Percentiles rank a stretch among this genome's conserved stretches.
These are phyloP conservation scores for Hyalella azteca DNA, from an alignment of 2,888 invertebrate genomes.

Conservation along the genomic window DNA sequence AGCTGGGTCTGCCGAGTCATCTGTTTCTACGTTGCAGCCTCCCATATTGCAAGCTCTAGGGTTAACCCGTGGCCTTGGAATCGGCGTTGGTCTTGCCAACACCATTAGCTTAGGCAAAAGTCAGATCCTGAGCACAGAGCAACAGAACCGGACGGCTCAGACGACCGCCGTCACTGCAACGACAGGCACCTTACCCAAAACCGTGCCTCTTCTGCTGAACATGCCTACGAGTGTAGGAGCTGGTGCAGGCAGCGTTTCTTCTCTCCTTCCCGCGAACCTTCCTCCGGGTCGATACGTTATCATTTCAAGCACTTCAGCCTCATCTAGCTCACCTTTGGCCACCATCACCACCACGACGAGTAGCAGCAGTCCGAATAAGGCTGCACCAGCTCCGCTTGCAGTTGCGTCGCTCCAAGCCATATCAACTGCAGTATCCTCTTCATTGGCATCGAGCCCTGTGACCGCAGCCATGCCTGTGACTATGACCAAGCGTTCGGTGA, in stretches of 20 bases:
- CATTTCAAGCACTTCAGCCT: conserved; percentile 48
- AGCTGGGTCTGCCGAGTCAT: not conserved
- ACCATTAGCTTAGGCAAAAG: conserved; percentile 15
- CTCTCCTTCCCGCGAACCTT: conserved; percentile 54
- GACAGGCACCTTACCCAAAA: conserved; percentile 27
- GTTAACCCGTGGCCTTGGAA: conserved; percentile 15
- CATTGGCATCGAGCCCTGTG: not conserved
- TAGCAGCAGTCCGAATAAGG: not conserved
- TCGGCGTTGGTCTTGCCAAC: conserved; percentile 23
- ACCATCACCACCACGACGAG: conserved; percentile 50
- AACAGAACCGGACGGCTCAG: conserved; percentile 4
- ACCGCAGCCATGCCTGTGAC: not conserved
- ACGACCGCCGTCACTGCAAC: not conserved
- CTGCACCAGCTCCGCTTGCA: conserved; percentile 12
- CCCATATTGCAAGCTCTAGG: conserved; percentile 19
- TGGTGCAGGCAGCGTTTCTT: conserved; percentile 47
- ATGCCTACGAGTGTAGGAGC: conserved; percentile 41
- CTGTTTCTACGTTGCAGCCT: conserved; percentile 2
- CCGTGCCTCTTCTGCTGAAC: conserved; percentile 54
- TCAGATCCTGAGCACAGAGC: conserved; percentile 5
- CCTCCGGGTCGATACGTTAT: conserved; percentile 57
- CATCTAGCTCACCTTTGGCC: conserved; percentile 43
- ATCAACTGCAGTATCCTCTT: not conserved
- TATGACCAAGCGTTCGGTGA: conserved; percentile 1
- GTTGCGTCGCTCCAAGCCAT: not conserved